These are phyloP conservation scores for Gobio gobio DNA, from an alignment of 2,113 vertebrate genomes.

Conservation along the genomic window DNA sequence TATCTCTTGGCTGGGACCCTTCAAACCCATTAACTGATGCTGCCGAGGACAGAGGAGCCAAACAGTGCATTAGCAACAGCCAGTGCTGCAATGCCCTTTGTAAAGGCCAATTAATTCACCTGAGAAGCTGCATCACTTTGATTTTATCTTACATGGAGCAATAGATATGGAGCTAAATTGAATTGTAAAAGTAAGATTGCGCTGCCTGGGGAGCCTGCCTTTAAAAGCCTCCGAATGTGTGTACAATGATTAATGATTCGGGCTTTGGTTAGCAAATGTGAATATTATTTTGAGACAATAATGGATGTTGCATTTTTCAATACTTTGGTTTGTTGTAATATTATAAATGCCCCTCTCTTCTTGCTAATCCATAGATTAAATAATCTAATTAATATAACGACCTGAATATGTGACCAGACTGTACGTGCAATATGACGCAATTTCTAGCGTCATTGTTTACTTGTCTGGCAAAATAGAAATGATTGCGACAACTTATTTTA, in stretches of 20 bases:
- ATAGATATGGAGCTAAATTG: constrained; percentile 5
- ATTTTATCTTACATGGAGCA: not conserved
- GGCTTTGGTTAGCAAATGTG: not conserved
- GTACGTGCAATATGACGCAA: not conserved
- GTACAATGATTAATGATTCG: not conserved
- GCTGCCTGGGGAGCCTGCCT: not conserved
- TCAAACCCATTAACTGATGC: constrained; percentile 45
- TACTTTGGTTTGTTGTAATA: not conserved
- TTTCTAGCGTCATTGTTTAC: constrained; percentile 1
- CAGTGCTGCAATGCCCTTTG: constrained; percentile 1
- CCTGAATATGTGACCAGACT: not conserved
- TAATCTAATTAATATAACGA: not conserved
- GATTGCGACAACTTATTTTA: not conserved
- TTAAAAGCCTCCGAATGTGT: not conserved
- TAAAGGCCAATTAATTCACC: constrained; percentile 30
- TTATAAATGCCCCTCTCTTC: not conserved
- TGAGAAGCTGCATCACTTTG: not conserved
- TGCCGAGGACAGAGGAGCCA: constrained; percentile 11
- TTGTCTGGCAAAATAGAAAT: constrained; percentile 21
- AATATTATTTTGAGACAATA: not conserved
- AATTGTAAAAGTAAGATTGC: not conserved
- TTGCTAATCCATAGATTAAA: not conserved
- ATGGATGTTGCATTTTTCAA: too few species aligned
- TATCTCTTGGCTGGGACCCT: constrained; percentile 44
- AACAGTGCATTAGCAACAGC: constrained; percentile 17